Percentiles rank a stretch among this genome's conserved stretches.
Evolutionary conservation across 1,140 invertebrate genomes (phyloP).

Genomic region (Macrostomum lignano): DNA sequence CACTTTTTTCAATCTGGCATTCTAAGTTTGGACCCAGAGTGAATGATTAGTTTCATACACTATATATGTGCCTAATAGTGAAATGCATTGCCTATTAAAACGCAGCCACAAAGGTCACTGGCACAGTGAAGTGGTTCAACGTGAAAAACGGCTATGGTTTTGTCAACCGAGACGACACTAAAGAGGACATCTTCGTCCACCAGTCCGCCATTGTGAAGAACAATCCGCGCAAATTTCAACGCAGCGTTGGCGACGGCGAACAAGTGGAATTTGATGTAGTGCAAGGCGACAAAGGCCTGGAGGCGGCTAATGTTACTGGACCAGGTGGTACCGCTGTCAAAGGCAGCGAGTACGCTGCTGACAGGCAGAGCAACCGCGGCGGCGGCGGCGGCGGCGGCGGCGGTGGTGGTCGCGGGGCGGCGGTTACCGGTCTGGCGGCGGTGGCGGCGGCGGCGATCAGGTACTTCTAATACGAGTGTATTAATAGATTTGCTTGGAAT

Average conservation of each 20-base stretch:
- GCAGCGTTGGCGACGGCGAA: slow-evolving; percentile 8
- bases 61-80: too few relatives aligned
- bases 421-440: too few relatives aligned
- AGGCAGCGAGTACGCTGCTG: slow-evolving; percentile 6
- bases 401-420: too few relatives aligned
- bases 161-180: slow-evolving; percentile 5
- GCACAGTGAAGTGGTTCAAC: slow-evolving; percentile 89
- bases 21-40: too few relatives aligned
- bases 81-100: too few relatives aligned
- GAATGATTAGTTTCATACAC: too few relatives aligned
- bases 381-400: too few relatives aligned
- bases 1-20: too few relatives aligned
- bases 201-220: slow-evolving; percentile 7
- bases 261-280: slow-evolving; percentile 8
- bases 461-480: too few relatives aligned
- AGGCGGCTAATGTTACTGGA: slow-evolving; percentile 7
- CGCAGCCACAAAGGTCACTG: slow-evolving; percentile 47
- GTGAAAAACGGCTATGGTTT: slow-evolving; percentile 28
- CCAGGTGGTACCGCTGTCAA: slow-evolving; percentile 6
- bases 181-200: slow-evolving; percentile 9
- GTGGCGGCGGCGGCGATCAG: too few relatives aligned
- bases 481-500: too few relatives aligned
- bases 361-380: too few relatives aligned
- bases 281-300: slow-evolving; percentile 7
- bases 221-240: slow-evolving; percentile 7